Evolutionary conservation across 2,797 vertebrate genomes (phyloP), one percentile per base, ranked within the genome.

Genomic region (Siniperca scherzeri): DNA sequence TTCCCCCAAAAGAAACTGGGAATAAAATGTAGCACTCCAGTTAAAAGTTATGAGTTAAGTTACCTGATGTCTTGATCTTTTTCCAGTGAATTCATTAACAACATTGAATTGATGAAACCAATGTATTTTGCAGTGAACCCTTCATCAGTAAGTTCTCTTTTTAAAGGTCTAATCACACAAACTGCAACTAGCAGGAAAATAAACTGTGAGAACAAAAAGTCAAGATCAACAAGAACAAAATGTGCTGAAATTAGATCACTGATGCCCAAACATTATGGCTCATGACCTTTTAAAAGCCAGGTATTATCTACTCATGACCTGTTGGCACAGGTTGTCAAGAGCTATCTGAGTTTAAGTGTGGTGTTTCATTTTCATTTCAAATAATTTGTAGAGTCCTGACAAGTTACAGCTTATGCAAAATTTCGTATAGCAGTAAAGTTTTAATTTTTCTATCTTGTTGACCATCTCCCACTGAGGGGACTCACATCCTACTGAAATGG

Each of bases 191-290:
- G 21, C 33, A 53, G 44, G 46, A 53, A 67, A 66, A 59, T 1
- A 62, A 69, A 62, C 2, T 27, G 17, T 48, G 12, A 67, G 30
- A 50, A 7, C 3, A 50, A 60, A 55, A 38, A 21, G 11, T 67
- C 17, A 53, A 60, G n/a, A 65, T 53, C 8, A 50, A 14, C 9
- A 27, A 61, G 64, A 8, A 60, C 42, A n/a, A 13, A 30, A 17
- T 7, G 3, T n/a, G 27, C 17, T 73, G 7, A 19, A 68, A 67
- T 67, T 19, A 5, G 8, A 57, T 53, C 16, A 67, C n/a, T 17
- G 44, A 59, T 50, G 59, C 21, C 19, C 21, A 65, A 61, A 70
- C 7, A 30, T 61, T 33, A 71, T 71, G 38, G 70, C 44, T 40
- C 2, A 1, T 53, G 21, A 68, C 22, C 21, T 2, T 59, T 78